Percentiles rank a stretch among this genome's conserved stretches.
Evolutionary conservation across 1,140 invertebrate species (phyloP).

Genomic region (Phymastichus coffea): DNA sequence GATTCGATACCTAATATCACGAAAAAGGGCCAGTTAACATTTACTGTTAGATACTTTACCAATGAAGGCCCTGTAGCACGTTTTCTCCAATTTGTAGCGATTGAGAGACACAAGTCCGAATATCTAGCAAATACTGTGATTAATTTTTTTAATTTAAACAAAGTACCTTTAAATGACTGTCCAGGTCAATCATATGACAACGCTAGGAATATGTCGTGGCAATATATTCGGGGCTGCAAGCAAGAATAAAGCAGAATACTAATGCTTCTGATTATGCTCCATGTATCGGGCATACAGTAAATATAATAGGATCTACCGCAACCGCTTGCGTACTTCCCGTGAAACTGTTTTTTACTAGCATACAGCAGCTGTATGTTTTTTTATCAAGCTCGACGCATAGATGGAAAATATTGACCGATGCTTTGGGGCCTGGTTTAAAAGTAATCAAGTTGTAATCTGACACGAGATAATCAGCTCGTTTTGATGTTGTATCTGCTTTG

Average conservation of each 20-base stretch:
- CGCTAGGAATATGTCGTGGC: conserved; percentile 20
- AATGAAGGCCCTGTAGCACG: conserved; percentile 25
- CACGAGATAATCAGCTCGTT: not conserved
- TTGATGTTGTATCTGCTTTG: too few species aligned
- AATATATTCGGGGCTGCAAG: conserved; percentile 17
- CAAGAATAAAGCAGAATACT: conserved; percentile 22
- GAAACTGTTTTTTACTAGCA: not conserved
- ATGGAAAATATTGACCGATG: not conserved
- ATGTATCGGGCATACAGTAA: conserved; percentile 21
- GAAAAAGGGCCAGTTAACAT: conserved; percentile 42
- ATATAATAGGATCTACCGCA: not conserved
- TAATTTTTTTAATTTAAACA: not conserved
- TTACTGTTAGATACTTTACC: conserved; percentile 41
- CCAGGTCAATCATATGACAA: conserved; percentile 16
- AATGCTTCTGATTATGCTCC: conserved; percentile 14
- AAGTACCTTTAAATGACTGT: conserved; percentile 7
- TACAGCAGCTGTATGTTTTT: not conserved
- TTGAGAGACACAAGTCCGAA: conserved; percentile 31
- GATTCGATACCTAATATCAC: conserved; percentile 34
- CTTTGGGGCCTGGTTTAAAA: not conserved
- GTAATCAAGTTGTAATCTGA: not conserved
- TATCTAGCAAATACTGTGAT: conserved; percentile 27
- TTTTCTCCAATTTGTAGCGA: conserved; percentile 33
- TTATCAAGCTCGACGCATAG: not conserved
- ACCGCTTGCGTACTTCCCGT: not conserved